phyloP scores from a whole-genome alignment of 2,797 vertebrate species.

The Hirundo rustica region DNA sequence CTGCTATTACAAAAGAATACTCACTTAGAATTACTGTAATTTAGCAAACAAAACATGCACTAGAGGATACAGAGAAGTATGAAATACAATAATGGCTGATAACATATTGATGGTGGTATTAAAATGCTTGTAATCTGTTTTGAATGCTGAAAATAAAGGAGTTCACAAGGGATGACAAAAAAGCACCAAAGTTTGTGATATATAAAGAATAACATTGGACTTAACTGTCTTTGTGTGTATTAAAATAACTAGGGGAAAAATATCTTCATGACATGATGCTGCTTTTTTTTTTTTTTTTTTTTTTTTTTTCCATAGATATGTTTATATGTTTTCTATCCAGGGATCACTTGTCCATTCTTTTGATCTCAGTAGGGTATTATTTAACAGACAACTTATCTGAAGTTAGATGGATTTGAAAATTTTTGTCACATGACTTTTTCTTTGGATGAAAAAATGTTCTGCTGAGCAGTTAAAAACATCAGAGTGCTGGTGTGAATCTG shows the following conservation, averaged over 20 bases:
- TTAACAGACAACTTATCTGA: background rate
- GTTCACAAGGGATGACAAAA: background rate
- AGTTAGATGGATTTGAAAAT: background rate
- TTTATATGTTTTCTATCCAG: background rate
- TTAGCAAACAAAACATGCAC: background rate
- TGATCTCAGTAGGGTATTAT: background rate
- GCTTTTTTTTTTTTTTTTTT: accelerated
- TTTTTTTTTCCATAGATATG: background rate
- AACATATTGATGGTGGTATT: background rate
- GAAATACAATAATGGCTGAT: background rate
- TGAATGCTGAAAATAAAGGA: background rate
- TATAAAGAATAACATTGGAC: background rate
- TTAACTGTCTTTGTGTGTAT: background rate
- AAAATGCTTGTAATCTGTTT: background rate
- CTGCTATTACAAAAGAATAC: background rate
- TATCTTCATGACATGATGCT: background rate
- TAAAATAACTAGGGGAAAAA: background rate
- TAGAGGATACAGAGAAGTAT: background rate
- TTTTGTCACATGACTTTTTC: background rate
- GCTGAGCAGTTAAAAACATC: background rate
- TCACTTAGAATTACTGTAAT: background rate
- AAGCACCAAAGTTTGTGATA: background rate
- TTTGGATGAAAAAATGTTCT: background rate
- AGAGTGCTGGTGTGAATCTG: background rate
- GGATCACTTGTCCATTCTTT: background rate